Evolutionary conservation across 2,888 invertebrate species (phyloP), one percentile per base, ranked within the genome.

Genomic region (Drosophila quinaria): DNA sequence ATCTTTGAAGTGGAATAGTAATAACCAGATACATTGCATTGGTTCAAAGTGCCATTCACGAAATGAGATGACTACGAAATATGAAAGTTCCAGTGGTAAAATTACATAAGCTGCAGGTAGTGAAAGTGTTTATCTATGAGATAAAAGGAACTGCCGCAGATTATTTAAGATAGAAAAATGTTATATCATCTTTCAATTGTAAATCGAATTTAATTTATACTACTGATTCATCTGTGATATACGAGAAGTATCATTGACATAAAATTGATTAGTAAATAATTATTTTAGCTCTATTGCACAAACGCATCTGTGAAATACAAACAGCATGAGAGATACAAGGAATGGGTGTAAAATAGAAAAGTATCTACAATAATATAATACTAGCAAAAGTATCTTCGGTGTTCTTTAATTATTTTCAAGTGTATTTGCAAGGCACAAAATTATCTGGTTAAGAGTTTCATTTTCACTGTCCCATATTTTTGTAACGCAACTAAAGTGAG

Each of bases 401-500:
- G 25, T 3, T 1, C n/a, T 9, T 9, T 9, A 13, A 8, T 8
- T 22, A 22, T 25, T 11, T n/a, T 22, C n/a, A 25, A 22, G 6
- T 25, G 25, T 25, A 25, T 25, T 25, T 25, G 25, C 25, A 25
- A 5, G 25, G 6, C 25, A 25, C 25, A 25, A 25, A 0, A 10
- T 19, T 37, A 25, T 37, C 35, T 8, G 54, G 2, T 31, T 2
- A 15, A 31, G 29, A 5, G 41, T 17, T 29, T 17, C 17, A 17
- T 17, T 13, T 17, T 39, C 11, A 17, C 17, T 17, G 29, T 19
- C 15, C 8, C 10, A 11, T n/a, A 25, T 15, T 41, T 52, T 19
- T 31, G 17, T 17, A 17, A 42, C n/a, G 76, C 55, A 31, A 44
- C 31, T 33, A 56, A 56, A 47, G 47, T 52, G 69, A 35, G 61